Conservation (phyloP, 2,797 vertebrate species). For the Hydrophis major region DNA sequence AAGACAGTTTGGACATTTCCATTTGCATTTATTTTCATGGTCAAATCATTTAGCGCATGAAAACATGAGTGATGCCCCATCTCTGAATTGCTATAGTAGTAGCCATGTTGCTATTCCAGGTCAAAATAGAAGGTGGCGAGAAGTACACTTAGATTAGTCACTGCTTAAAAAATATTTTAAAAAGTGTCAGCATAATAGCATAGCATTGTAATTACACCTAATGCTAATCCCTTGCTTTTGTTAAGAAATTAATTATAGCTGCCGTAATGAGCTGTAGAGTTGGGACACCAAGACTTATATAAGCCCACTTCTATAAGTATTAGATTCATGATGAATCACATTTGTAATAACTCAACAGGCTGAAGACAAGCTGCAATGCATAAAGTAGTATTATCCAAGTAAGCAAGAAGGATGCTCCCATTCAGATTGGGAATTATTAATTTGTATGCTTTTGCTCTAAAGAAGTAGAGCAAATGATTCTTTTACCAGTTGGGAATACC, state of each 20-base stretch:
- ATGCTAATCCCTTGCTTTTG: neutral
- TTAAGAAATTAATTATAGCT: conserved; percentile 53
- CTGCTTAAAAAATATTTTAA: conserved; percentile 6
- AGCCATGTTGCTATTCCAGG: neutral
- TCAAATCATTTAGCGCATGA: neutral
- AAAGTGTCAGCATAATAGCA: neutral
- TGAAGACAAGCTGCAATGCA: conserved; percentile 32
- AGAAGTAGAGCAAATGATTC: conserved; percentile 56
- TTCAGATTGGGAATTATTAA: conserved; percentile 53
- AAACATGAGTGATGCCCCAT: neutral
- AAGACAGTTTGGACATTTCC: neutral
- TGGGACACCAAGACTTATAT: conserved; percentile 47
- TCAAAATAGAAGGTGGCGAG: neutral
- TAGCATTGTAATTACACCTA: conserved; percentile 24
- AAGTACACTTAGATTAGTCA: conserved; percentile 6
- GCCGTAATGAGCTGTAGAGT: conserved; percentile 44
- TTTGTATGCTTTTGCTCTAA: conserved; percentile 52
- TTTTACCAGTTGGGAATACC: conserved; percentile 51
- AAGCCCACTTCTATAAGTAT: conserved; percentile 44
- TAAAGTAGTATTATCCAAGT: conserved; percentile 45
- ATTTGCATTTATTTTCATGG: neutral
- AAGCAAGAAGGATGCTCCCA: conserved; percentile 24
- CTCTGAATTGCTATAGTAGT: neutral
- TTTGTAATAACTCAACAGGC: conserved; percentile 26
- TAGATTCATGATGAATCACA: conserved; percentile 38